phyloP scores from a whole-genome alignment of 2,888 invertebrate genomes.

The Plebejus argus region DNA sequence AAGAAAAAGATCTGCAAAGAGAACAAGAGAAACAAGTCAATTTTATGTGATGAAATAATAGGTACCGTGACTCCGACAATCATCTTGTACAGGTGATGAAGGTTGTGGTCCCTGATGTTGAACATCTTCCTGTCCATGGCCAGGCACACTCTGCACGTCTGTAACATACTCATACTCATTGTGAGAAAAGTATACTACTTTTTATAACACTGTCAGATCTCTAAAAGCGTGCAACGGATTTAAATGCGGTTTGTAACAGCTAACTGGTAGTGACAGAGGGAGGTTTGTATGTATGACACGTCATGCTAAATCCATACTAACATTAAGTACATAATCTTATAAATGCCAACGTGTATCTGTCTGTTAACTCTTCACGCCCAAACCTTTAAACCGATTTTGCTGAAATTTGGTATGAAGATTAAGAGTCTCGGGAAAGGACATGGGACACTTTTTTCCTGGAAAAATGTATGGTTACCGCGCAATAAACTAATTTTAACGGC shows the following conservation, averaged over 20 bases:
- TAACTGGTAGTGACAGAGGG: background rate
- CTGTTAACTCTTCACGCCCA: no score
- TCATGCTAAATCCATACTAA: background rate
- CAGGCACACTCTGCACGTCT: constrained; percentile 31
- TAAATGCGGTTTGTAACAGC: background rate
- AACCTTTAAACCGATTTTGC: no score
- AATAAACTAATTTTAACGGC: background rate
- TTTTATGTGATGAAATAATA: background rate
- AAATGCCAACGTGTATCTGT: no score
- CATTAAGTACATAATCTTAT: no score
- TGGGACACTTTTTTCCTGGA: background rate
- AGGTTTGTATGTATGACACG: background rate
- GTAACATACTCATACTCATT: background rate
- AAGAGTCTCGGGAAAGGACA: background rate
- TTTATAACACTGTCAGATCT: background rate
- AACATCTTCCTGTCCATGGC: constrained; percentile 29
- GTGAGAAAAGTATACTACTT: no score
- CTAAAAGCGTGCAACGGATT: background rate
- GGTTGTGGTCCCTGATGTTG: constrained; percentile 21
- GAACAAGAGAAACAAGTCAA: background rate
- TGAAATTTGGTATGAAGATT: no score
- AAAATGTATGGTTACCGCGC: background rate
- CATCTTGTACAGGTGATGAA: constrained; percentile 16
- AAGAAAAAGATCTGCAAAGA: background rate
- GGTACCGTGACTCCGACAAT: constrained; percentile 7